Conservation (phyloP, 2,888 invertebrate species). For the Drosophila yooni region DNA sequence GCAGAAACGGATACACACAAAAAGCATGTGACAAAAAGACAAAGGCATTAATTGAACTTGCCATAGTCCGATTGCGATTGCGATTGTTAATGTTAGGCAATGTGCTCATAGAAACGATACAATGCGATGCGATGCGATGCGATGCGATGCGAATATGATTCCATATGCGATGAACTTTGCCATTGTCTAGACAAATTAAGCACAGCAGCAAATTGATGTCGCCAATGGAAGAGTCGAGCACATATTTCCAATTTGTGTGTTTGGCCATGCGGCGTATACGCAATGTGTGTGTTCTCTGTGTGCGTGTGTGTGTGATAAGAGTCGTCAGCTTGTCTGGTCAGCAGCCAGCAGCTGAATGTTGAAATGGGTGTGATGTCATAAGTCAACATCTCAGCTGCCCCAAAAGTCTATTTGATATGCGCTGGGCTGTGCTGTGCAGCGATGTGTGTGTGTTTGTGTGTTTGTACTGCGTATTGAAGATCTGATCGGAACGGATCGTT, state of each 20-base stretch:
- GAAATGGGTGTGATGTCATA: slow-evolving; percentile 79
- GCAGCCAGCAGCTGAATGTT: slow-evolving; percentile 43
- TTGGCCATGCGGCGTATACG: slow-evolving; percentile 68
- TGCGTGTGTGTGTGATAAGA: slow-evolving; percentile 32
- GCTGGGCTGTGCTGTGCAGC: neutral
- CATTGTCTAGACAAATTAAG: slow-evolving; percentile 80
- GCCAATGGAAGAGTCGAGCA: slow-evolving; percentile 43
- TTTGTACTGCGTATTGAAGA: slow-evolving; percentile 9
- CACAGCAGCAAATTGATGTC: slow-evolving; percentile 60
- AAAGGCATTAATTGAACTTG: slow-evolving; percentile 67
- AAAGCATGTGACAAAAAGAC: slow-evolving; percentile 54
- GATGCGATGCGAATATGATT: slow-evolving; percentile 32
- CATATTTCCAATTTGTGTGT: slow-evolving; percentile 52
- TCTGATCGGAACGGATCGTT: slow-evolving; percentile 64
- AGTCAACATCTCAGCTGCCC: slow-evolving; percentile 74
- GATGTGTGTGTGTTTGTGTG: neutral
- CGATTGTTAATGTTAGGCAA: slow-evolving; percentile 24
- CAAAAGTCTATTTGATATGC: slow-evolving; percentile 47
- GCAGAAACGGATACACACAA: slow-evolving; percentile 27
- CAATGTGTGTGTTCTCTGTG: slow-evolving; percentile 43
- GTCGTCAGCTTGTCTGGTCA: slow-evolving; percentile 70
- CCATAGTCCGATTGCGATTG: slow-evolving; percentile 1
- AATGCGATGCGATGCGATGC: slow-evolving; percentile 36
- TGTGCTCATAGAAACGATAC: slow-evolving; percentile 36
- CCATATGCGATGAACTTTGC: slow-evolving; percentile 68